These are phyloP conservation scores for Myrmecophaga tridactyla DNA, from an alignment of 2,113 vertebrate genomes.

Conservation along the genomic window DNA sequence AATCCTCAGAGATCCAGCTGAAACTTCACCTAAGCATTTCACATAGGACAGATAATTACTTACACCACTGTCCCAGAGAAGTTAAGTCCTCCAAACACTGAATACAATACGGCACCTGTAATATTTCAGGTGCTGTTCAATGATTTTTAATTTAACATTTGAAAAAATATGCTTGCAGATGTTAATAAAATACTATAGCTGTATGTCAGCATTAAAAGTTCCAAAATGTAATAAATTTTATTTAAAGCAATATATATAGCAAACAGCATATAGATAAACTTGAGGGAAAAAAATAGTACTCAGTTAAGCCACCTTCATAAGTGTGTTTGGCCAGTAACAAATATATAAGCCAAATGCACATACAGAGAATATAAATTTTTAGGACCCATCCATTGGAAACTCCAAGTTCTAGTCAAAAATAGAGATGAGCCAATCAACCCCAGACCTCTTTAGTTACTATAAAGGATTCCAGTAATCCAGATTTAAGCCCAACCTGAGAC, in stretches of 20 bases:
- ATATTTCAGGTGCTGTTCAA: neutral
- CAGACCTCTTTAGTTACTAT: neutral
- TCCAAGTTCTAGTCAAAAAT: neutral
- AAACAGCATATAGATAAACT: neutral
- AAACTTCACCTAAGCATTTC: slow-evolving; percentile 86
- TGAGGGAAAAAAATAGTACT: neutral
- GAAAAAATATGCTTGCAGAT: slow-evolving; percentile 27
- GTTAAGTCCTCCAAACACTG: neutral
- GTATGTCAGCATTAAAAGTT: neutral
- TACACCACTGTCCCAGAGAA: neutral
- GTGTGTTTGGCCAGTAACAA: neutral
- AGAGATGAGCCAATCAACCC: neutral
- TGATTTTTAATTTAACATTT: slow-evolving; percentile 33
- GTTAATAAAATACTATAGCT: neutral
- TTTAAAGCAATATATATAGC: neutral
- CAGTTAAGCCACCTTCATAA: neutral
- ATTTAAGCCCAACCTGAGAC: no score
- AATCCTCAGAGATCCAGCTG: slow-evolving; percentile 90
- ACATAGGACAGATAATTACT: slow-evolving; percentile 55
- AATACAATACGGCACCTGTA: neutral
- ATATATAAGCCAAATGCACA: neutral
- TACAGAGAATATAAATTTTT: neutral
- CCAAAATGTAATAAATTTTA: slow-evolving; percentile 6
- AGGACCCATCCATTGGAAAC: neutral
- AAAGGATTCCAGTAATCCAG: no score